A percentile compares a stretch with the other conserved stretches of the same genome.
phyloP scores from a whole-genome alignment of 2,113 vertebrate species.

The Calypte anna region DNA sequence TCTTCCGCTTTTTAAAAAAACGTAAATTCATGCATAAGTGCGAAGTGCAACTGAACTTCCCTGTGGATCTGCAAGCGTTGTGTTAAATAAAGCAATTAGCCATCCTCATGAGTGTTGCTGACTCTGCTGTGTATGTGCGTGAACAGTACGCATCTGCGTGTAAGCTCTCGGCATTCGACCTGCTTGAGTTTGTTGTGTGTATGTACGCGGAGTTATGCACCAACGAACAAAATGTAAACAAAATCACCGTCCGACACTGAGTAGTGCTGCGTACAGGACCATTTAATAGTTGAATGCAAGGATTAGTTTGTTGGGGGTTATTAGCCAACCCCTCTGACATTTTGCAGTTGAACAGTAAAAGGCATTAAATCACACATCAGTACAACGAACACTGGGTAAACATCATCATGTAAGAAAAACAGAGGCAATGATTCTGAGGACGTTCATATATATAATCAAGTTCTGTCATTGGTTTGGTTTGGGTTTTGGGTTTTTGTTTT shows the following conservation, averaged over 20 bases:
- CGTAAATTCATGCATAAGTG: accelerated
- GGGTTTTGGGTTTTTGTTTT: no score
- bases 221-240: neutral
- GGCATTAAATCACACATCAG: accelerated
- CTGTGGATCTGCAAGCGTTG: neutral
- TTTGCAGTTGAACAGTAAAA: neutral
- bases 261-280: neutral
- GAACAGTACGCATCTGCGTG: accelerated
- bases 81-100: neutral
- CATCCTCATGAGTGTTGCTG: neutral
- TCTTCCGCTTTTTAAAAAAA: neutral
- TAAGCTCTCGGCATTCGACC: neutral
- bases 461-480: accelerated
- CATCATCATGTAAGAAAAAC: accelerated
- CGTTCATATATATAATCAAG: neutral
- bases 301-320: neutral
- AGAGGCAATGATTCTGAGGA: neutral
- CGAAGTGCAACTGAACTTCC: neutral
- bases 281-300: neutral
- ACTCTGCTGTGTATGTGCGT: accelerated
- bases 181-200: accelerated
- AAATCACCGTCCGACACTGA: neutral
- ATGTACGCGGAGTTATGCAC: accelerated
- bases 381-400: accelerated
- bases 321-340: neutral